phyloP scores from a whole-genome alignment of 2,113 vertebrate species.

The Boulengeromyrus knoepffleri region DNA sequence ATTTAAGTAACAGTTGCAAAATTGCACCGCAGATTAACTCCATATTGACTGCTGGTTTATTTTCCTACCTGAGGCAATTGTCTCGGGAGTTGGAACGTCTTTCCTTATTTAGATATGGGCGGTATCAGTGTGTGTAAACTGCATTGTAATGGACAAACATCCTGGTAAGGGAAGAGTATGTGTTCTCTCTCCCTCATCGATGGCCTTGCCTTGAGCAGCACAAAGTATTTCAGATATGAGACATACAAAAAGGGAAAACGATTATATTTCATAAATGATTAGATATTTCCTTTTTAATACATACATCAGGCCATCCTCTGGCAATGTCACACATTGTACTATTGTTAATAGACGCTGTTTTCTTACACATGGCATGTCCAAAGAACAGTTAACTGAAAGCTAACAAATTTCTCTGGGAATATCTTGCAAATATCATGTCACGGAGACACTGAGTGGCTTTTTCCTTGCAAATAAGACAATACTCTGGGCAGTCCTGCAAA shows the following conservation, averaged over 20 bases:
- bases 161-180: neutral
- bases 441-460: slow-evolving; percentile 37
- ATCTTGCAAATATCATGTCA: slow-evolving; percentile 40
- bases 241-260: neutral
- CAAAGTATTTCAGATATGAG: neutral
- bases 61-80: neutral
- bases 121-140: neutral
- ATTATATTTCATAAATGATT: slow-evolving; percentile 28
- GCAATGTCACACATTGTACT: slow-evolving; percentile 49
- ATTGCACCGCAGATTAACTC: neutral
- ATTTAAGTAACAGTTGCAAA: neutral
- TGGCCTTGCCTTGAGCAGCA: neutral
- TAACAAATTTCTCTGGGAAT: slow-evolving; percentile 37
- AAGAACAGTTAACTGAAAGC: slow-evolving; percentile 47
- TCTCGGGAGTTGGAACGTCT: neutral
- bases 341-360: slow-evolving; percentile 48
- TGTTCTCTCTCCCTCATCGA: neutral
- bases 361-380: slow-evolving; percentile 52
- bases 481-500: neutral
- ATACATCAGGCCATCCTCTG: slow-evolving; percentile 49
- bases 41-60: neutral
- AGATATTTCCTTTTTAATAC: slow-evolving; percentile 51
- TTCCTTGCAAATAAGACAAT: neutral
- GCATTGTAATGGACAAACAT: neutral
- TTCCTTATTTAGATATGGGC: slow-evolving; percentile 11